A percentile compares a stretch with the other conserved stretches of the same genome.
phyloP scores from a whole-genome alignment of 1,140 invertebrate genomes.

The Pachypeltis micranthus region DNA sequence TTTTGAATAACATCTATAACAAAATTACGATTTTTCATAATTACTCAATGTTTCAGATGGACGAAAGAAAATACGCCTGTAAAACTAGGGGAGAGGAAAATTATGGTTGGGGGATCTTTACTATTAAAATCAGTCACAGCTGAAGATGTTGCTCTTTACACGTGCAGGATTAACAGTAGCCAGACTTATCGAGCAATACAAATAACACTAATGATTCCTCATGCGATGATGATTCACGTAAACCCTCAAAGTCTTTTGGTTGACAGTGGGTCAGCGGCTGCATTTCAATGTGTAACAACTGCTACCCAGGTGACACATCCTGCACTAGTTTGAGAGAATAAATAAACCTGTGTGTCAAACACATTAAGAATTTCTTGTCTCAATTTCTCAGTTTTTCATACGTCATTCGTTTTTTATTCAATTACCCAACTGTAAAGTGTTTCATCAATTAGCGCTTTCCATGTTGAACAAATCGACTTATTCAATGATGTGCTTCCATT shows the following conservation, averaged over 20 bases:
- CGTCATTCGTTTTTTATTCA: no score
- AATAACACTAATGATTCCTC: slow-evolving; percentile 12
- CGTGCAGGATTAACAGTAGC: background rate
- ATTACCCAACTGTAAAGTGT: no score
- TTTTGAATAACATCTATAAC: no score
- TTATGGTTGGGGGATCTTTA: slow-evolving; percentile 17
- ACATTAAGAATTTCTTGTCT: no score
- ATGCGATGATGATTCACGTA: slow-evolving; percentile 11
- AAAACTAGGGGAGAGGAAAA: background rate
- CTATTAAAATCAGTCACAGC: slow-evolving; percentile 4
- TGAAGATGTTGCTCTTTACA: slow-evolving; percentile 4
- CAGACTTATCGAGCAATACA: background rate
- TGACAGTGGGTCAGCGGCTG: slow-evolving; percentile 11
- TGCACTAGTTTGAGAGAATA: no score
- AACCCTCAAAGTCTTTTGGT: slow-evolving; percentile 8
- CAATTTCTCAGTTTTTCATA: no score
- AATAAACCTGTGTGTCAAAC: no score
- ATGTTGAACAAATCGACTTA: background rate
- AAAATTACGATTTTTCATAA: no score
- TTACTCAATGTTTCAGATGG: slow-evolving; percentile 13
- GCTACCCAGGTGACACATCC: slow-evolving; percentile 1
- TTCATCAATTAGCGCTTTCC: no score
- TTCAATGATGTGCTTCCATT: background rate
- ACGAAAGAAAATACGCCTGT: background rate
- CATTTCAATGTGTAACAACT: slow-evolving; percentile 13